These are phyloP conservation scores for Dipodomys merriami DNA, from an alignment of 2,113 vertebrate genomes.

Conservation along the genomic window DNA sequence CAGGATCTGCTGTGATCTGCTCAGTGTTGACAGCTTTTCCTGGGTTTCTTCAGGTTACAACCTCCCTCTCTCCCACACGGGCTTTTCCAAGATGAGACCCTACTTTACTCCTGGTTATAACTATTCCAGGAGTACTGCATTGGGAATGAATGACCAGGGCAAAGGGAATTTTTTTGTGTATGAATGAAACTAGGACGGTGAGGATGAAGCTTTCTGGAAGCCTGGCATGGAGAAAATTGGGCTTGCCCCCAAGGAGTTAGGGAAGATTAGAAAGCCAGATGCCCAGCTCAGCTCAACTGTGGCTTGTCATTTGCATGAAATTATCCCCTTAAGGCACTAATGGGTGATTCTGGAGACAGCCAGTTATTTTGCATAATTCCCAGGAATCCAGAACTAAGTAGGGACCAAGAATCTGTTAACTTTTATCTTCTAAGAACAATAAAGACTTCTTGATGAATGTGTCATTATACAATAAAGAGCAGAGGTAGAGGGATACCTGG, in stretches of 20 bases:
- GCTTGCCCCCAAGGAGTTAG: background rate
- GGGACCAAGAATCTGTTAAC: background rate
- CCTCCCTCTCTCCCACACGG: no score
- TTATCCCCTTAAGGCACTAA: constrained; percentile 41
- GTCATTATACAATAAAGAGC: background rate
- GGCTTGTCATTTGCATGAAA: constrained; percentile 70
- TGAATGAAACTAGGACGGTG: background rate
- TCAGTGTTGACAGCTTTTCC: background rate
- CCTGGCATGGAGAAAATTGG: background rate
- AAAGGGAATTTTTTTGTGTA: background rate
- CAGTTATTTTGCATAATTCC: constrained; percentile 71
- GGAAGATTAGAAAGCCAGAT: constrained; percentile 10
- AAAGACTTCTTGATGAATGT: background rate
- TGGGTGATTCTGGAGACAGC: constrained; percentile 40
- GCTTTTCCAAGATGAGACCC: background rate
- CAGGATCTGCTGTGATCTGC: background rate
- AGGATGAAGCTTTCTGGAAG: background rate
- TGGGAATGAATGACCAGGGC: background rate
- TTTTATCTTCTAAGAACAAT: constrained; percentile 53
- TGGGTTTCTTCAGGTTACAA: background rate
- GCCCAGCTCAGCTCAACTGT: background rate
- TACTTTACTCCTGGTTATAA: constrained; percentile 5
- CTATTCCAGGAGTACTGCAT: background rate
- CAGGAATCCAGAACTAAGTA: constrained; percentile 24
- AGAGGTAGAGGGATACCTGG: background rate